Conservation (phyloP, 2,888 invertebrate species). For the Napeogenes sylphis region DNA sequence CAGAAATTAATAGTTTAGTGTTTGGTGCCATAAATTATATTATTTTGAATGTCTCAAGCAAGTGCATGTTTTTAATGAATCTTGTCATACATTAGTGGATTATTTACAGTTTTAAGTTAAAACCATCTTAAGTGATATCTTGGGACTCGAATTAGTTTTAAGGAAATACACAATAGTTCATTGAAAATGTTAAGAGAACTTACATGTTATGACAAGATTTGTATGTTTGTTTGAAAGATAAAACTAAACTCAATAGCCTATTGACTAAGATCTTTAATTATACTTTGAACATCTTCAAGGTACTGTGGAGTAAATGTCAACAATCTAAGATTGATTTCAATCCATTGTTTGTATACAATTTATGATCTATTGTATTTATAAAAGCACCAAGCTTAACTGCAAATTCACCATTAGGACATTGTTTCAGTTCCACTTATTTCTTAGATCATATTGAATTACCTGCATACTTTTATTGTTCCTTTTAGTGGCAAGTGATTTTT, state of each 20-base stretch:
- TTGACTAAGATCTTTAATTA: conserved; percentile 11
- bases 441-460: conserved; percentile 25
- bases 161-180: conserved; percentile 21
- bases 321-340: conserved; percentile 42
- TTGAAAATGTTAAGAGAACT: conserved; percentile 11
- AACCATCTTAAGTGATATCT: conserved; percentile 20
- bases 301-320: conserved; percentile 18
- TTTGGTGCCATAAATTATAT: conserved; percentile 29
- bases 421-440: conserved; percentile 29
- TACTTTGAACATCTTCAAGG: conserved; percentile 17
- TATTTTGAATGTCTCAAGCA: neutral
- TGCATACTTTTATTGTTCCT: conserved; percentile 24
- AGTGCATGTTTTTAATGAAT: neutral
- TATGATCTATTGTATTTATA: conserved; percentile 40
- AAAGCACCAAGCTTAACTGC: conserved; percentile 22
- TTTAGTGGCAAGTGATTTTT: conserved; percentile 32
- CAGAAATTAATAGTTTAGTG: conserved; percentile 10
- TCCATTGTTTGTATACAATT: conserved; percentile 48
- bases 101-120: conserved; percentile 25
- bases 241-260: conserved; percentile 7
- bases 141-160: conserved; percentile 29
- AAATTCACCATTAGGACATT: conserved; percentile 33
- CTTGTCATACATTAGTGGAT: conserved; percentile 8
- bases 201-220: conserved; percentile 10
- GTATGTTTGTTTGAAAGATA: conserved; percentile 13